phyloP scores from a whole-genome alignment of 2,888 invertebrate species.

The Pseudeuparius sepicola region DNA sequence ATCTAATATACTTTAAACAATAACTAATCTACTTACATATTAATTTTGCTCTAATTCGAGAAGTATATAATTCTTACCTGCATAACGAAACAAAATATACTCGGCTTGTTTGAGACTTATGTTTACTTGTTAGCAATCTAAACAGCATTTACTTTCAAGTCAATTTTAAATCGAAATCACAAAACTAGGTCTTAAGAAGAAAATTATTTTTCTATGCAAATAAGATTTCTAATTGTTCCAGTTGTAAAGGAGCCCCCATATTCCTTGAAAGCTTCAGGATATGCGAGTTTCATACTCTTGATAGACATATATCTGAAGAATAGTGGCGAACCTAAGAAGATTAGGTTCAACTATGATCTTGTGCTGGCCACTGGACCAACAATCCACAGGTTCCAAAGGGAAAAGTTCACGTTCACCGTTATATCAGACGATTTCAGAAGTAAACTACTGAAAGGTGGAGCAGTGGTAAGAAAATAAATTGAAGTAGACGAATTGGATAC shows the following conservation, averaged over 20 bases:
- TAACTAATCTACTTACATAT: too few species aligned
- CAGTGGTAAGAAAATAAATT: constrained; percentile 46
- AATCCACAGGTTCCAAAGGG: constrained; percentile 60
- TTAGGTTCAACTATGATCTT: constrained; percentile 77
- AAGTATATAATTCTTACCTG: too few species aligned
- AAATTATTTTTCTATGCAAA: too few species aligned
- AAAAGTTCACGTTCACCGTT: constrained; percentile 75
- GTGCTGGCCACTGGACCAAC: constrained; percentile 64
- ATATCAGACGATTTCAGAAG: constrained; percentile 84
- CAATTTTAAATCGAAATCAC: too few species aligned
- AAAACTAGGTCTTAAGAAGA: too few species aligned
- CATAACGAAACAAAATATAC: too few species aligned
- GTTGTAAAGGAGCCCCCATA: constrained; percentile 89
- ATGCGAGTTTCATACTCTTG: constrained; percentile 84
- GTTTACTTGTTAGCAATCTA: too few species aligned
- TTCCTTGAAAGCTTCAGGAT: constrained; percentile 84
- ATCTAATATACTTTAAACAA: too few species aligned
- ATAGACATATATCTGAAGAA: constrained; percentile 85
- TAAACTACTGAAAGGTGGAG: constrained; percentile 82
- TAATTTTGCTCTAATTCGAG: too few species aligned
- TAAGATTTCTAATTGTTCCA: constrained; percentile 45
- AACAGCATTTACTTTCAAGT: too few species aligned
- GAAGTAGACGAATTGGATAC: too few species aligned
- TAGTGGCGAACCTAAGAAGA: constrained; percentile 82
- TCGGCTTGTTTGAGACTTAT: too few species aligned